Percentiles rank a stretch among this genome's conserved stretches.
Evolutionary conservation across 1,140 invertebrate species (phyloP).

Genomic region (Danaus melanippus): DNA sequence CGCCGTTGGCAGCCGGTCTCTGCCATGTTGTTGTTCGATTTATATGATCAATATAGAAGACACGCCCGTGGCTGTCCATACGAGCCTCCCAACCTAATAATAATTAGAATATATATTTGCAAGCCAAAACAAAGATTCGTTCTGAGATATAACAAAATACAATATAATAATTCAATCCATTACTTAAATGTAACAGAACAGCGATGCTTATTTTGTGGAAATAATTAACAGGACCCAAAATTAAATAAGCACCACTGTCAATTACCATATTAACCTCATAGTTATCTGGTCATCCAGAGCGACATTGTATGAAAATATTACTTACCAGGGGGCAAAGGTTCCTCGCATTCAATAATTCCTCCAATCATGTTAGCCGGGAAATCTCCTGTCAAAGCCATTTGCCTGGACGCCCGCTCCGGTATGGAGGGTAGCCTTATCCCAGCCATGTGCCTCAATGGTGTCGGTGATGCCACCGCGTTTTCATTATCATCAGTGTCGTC

Average conservation of each 20-base stretch:
- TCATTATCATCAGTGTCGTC: constrained; percentile 62
- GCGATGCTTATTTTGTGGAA: no score
- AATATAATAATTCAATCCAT: no score
- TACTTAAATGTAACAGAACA: no score
- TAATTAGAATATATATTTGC: no score
- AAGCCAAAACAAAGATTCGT: no score
- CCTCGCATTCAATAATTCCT: constrained; percentile 77
- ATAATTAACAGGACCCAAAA: no score
- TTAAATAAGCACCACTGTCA: no score
- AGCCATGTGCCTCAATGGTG: constrained; percentile 80
- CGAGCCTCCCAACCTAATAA: constrained; percentile 90
- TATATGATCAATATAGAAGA: constrained; percentile 94
- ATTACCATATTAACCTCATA: no score
- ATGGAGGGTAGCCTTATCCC: constrained; percentile 87
- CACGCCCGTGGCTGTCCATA: constrained; percentile 91
- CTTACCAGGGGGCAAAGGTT: constrained; percentile 88
- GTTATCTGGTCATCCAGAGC: no score
- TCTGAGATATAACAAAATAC: no score
- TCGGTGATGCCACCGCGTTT: constrained; percentile 65
- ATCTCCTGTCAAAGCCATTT: constrained; percentile 76
- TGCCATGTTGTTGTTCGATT: constrained; percentile 95
- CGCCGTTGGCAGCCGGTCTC: constrained; percentile 77
- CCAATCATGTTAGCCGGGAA: constrained; percentile 71
- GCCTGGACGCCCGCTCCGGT: constrained; percentile 77
- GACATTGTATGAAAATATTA: constrained; percentile 10